These are phyloP conservation scores for Drosophila pseudotakahashii DNA, from an alignment of 2,888 invertebrate species.

Conservation along the genomic window DNA sequence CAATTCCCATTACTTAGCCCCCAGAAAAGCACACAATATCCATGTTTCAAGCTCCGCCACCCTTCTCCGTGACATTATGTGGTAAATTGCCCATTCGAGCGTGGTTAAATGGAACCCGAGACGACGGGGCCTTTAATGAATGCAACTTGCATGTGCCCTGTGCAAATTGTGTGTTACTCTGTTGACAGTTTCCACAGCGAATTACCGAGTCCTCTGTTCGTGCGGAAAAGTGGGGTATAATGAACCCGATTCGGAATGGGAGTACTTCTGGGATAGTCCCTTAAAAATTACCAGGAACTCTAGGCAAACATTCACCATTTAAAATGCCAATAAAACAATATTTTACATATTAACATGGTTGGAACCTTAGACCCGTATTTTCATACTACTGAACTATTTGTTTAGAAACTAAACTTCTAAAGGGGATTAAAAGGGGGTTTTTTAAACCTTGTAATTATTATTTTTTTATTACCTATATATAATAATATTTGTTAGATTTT, in stretches of 20 bases:
- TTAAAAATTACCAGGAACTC: too few relatives aligned
- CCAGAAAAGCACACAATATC: not conserved
- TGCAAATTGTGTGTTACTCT: constrained; percentile 39
- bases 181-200: constrained; percentile 24
- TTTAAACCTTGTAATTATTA: too few relatives aligned
- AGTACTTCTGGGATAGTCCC: not conserved
- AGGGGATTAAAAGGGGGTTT: too few relatives aligned
- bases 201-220: constrained; percentile 9
- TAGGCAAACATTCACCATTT: too few relatives aligned
- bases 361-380: too few relatives aligned
- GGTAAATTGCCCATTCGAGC: constrained; percentile 40
- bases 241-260: not conserved
- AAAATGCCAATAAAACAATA: too few relatives aligned
- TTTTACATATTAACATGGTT: too few relatives aligned
- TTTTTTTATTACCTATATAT: too few relatives aligned
- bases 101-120: constrained; percentile 15
- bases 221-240: not conserved
- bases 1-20: constrained; percentile 23
- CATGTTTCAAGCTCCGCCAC: too few relatives aligned
- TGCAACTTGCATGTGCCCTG: constrained; percentile 24
- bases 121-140: constrained; percentile 10
- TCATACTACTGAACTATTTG: too few relatives aligned
- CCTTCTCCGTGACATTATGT: constrained; percentile 10
- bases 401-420: too few relatives aligned
- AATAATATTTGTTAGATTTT: too few relatives aligned